phyloP scores from a whole-genome alignment of 2,888 invertebrate genomes.

The Andrena trimmerana region DNA sequence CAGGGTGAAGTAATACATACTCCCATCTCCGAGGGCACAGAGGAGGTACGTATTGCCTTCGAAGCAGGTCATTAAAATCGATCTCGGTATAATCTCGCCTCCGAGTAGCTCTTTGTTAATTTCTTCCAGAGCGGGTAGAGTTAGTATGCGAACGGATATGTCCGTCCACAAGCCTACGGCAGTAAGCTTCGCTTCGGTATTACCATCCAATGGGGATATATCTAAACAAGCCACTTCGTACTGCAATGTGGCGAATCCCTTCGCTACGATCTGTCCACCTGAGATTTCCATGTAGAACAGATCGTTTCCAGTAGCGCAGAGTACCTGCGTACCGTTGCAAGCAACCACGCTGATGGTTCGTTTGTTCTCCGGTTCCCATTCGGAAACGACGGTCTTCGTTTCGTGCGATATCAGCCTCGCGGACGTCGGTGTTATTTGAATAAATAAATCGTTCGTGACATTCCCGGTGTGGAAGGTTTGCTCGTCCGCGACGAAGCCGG shows the following conservation, averaged over 20 bases:
- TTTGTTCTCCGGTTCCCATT: constrained; percentile 91
- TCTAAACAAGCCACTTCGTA: constrained; percentile 99
- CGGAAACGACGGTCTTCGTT: constrained; percentile 88
- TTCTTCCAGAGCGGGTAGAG: constrained; percentile 92
- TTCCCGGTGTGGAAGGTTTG: constrained; percentile 98
- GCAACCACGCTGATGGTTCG: constrained; percentile 95
- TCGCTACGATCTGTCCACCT: constrained; percentile 88
- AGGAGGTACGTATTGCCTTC: constrained; percentile 96
- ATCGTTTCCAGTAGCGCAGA: constrained; percentile 95
- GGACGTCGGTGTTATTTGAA: constrained; percentile 91
- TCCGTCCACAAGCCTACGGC: constrained; percentile 99
- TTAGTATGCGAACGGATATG: constrained; percentile 95
- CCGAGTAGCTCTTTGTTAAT: constrained; percentile 95
- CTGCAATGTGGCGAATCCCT: constrained; percentile 91
- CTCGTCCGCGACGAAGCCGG: constrained; percentile 95
- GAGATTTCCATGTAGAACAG: constrained; percentile 93
- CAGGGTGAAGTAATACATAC: constrained; percentile 97
- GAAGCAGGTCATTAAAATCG: constrained; percentile 97
- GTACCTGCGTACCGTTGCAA: constrained; percentile 91
- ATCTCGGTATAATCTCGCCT: constrained; percentile 98
- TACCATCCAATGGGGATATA: constrained; percentile 91
- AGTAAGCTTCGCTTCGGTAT: constrained; percentile 89
- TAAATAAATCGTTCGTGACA: constrained; percentile 92
- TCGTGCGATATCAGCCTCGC: constrained; percentile 90
- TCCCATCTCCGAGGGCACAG: constrained; percentile 98